phyloP scores from a whole-genome alignment of 1,140 invertebrate species.

The Nebria ingens region DNA sequence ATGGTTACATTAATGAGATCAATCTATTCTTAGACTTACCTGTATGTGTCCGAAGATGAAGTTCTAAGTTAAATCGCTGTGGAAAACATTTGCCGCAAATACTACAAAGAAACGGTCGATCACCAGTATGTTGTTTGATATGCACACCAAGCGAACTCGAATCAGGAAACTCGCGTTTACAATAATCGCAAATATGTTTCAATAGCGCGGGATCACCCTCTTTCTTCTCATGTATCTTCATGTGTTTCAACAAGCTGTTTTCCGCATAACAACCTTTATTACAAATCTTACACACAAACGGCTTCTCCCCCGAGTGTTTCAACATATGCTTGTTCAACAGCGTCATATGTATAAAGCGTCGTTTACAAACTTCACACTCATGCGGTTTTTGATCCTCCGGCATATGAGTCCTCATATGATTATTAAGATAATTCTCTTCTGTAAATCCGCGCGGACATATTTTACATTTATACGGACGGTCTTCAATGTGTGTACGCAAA shows the following conservation, averaged over 20 bases:
- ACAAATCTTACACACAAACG: slow-evolving; percentile 54
- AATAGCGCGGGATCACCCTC: slow-evolving; percentile 31
- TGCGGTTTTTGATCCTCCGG: slow-evolving; percentile 49
- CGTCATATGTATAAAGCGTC: slow-evolving; percentile 47
- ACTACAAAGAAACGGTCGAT: slow-evolving; percentile 40
- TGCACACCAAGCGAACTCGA: slow-evolving; percentile 38
- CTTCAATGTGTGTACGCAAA: slow-evolving; percentile 95
- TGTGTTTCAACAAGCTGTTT: slow-evolving; percentile 38
- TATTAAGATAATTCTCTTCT: slow-evolving; percentile 42
- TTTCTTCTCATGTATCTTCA: slow-evolving; percentile 35
- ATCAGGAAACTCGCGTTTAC: slow-evolving; percentile 33
- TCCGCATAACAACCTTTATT: slow-evolving; percentile 37
- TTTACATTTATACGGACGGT: slow-evolving; percentile 95
- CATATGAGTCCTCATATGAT: slow-evolving; percentile 51
- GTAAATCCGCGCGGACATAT: slow-evolving; percentile 56
- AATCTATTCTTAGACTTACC: too few species aligned
- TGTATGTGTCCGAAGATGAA: slow-evolving; percentile 59
- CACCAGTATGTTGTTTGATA: slow-evolving; percentile 40
- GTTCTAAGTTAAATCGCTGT: slow-evolving; percentile 49
- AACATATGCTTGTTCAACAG: slow-evolving; percentile 52
- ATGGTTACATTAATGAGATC: too few species aligned
- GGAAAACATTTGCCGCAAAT: slow-evolving; percentile 46
- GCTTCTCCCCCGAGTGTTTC: slow-evolving; percentile 49
- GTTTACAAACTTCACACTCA: slow-evolving; percentile 49
- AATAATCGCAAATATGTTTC: slow-evolving; percentile 36